Evolutionary conservation across 2,797 vertebrate species (phyloP), one percentile per base, ranked within the genome.

Genomic region (Microctenopoma stevenorrisi): DNA sequence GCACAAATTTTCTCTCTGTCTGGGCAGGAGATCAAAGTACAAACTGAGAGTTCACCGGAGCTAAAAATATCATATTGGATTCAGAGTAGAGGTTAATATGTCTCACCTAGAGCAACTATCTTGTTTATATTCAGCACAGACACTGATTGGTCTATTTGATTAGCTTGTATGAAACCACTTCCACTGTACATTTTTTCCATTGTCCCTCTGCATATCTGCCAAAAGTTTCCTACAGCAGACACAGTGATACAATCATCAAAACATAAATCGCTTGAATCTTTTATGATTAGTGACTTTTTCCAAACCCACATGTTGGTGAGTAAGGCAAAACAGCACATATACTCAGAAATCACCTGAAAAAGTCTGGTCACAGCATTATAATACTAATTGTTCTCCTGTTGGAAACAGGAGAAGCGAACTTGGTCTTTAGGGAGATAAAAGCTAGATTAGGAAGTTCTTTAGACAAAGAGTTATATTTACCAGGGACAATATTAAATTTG

Each of bases 21-120:
- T 0, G 3, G 74, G 70, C 68, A 81, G 64, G 48, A 40, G 78
- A 86, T 87, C 84, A 86, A 82, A 87, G 84, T 75, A 51, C 46
- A 67, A 54, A 62, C 59, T 68, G 68, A 67, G 53, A 5, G 51
- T 37, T 49, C 28, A 63, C 62, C 5, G 26, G 57, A 58, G 73
- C 89, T 90, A 90, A 90, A 87, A 89, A 93, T 90, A 90, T 75
- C 65, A n/a, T 15, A 67, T 78, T 75, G 40, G 61, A 81, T 83
- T 78, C 42, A 51, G 86, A 79, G 59, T 57, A 84, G 64, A 90
- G 83, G 85, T 82, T 85, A 89, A 88, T 92, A 60, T 51, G 51
- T 81, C 82, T 84, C 63, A 74, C 66, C 62, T 78, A 77, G 80
- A 75, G 78, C 78, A 76, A 78, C 68, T 47, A 48, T 52, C 33